phyloP scores from a whole-genome alignment of 2,113 vertebrate genomes.

The Aldabrachelys gigantea region DNA sequence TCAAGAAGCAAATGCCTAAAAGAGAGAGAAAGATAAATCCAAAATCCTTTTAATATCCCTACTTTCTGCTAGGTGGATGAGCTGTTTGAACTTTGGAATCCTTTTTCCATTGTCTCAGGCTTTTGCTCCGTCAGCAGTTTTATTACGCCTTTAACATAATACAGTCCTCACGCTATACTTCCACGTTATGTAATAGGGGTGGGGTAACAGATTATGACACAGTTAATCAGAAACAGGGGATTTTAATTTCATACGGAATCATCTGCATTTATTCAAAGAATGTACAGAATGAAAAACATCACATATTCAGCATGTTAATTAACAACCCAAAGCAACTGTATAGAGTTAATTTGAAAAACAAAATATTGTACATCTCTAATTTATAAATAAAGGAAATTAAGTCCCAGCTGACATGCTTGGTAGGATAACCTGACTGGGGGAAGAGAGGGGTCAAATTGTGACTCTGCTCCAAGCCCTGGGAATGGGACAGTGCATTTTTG shows the following conservation, averaged over 20 bases:
- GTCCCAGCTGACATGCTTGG: not conserved
- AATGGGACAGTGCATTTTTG: fast-evolving
- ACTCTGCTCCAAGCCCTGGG: not conserved
- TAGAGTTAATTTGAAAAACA: not conserved
- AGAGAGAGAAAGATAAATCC: not conserved
- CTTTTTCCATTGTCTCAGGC: not conserved
- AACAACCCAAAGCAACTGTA: not conserved
- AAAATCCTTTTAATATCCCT: fast-evolving
- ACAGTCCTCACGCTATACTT: not conserved
- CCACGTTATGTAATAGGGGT: not conserved
- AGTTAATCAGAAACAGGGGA: not conserved
- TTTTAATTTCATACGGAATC: not conserved
- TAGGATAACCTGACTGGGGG: not conserved
- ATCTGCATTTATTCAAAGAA: conserved; percentile 42
- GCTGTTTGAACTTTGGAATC: not conserved
- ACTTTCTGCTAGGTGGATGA: not conserved
- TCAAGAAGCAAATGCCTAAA: not conserved
- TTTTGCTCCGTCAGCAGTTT: not conserved
- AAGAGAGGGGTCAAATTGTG: not conserved
- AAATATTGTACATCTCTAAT: not conserved
- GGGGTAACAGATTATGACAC: not conserved
- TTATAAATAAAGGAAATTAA: not conserved
- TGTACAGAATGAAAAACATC: not conserved
- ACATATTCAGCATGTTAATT: not conserved
- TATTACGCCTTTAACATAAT: not conserved